Conservation (phyloP, 1,140 invertebrate species). For the Neocloeon triangulifer region DNA sequence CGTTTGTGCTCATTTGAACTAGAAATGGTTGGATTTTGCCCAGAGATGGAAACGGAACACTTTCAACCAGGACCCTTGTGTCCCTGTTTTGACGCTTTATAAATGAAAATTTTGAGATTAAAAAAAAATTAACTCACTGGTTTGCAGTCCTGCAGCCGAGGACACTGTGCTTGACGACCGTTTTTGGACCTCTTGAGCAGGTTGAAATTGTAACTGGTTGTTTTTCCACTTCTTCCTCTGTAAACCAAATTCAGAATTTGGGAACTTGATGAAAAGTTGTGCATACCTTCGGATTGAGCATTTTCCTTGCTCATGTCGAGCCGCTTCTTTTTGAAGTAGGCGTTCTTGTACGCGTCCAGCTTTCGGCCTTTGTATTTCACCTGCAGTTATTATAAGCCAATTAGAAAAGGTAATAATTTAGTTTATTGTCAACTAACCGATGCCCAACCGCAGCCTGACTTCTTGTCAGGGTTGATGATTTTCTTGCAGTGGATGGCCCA, state of each 20-base stretch:
- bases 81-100: constrained; percentile 37
- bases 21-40: constrained; percentile 82
- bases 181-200: constrained; percentile 18
- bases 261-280: constrained; percentile 8
- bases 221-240: constrained; percentile 23
- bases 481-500: constrained; percentile 83
- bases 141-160: constrained; percentile 40
- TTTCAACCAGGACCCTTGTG: constrained; percentile 67
- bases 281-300: constrained; percentile 17
- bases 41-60: constrained; percentile 61
- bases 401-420: constrained; percentile 4
- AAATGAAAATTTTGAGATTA: no score
- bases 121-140: constrained; percentile 36
- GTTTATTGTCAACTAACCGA: constrained; percentile 33
- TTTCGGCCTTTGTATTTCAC: constrained; percentile 60
- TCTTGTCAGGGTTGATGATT: constrained; percentile 75
- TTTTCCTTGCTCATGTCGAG: constrained; percentile 29
- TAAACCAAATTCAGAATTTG: constrained; percentile 9
- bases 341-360: constrained; percentile 65
- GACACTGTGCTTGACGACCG: constrained; percentile 41
- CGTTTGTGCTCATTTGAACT: constrained; percentile 71
- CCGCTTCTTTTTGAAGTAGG: constrained; percentile 48
- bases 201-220: constrained; percentile 21
- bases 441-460: constrained; percentile 79
- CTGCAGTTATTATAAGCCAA: no score